Base-by-base conservation (phyloP, 2,888 invertebrate genomes). In the Sminthurides aquaticus region DNA sequence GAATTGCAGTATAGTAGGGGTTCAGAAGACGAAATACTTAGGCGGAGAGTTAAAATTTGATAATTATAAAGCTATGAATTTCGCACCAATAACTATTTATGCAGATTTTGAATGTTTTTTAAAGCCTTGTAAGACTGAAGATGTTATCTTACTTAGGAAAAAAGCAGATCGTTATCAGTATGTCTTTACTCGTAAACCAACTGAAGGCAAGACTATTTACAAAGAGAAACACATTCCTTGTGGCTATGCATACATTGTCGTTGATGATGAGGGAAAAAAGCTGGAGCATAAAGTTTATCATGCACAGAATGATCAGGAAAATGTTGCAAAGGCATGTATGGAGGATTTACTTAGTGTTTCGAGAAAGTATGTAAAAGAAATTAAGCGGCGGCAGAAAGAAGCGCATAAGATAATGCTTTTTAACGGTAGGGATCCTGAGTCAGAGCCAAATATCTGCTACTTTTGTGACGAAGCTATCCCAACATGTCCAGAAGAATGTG, bases 381-480 rank as follows among this genome's bases (percentile, higher is more conserved):
- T 43, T 43, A 18, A 8, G 8, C 8, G 18, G 18, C 43, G 43
- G 8, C 43, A 43, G 18, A 8, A 43, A 43, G 43, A 43, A 18
- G 8, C 43, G 8, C 18, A 43, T 43, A 11, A 43, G n/a, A n/a
- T n/a, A n/a, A n/a, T n/a, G n/a, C n/a, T n/a, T n/a, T n/a, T n/a
- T 18, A 43, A 43, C 18, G 11, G 43, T 18, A 43, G 11, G 43
- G 43, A 18, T 11, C 18, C 11, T 43, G 11, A 8, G 43, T 8
- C 8, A 8, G 8, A 52, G 5, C 52, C 52, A 5, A 18, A 52
- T 5, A 22, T 52, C 20, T 52, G 52, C 22, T 52, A 22, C 5
- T 52, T 52, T 52, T 52, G 52, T 52, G 52, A 20, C 52, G 20
- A 52, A 20, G 52, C 8, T 8, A 52, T 52, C 20, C 52, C 52